Percentiles rank a stretch among this genome's conserved stretches.
Conservation (phyloP, 2,797 vertebrate species). For the Sphaeramia orbicularis region DNA sequence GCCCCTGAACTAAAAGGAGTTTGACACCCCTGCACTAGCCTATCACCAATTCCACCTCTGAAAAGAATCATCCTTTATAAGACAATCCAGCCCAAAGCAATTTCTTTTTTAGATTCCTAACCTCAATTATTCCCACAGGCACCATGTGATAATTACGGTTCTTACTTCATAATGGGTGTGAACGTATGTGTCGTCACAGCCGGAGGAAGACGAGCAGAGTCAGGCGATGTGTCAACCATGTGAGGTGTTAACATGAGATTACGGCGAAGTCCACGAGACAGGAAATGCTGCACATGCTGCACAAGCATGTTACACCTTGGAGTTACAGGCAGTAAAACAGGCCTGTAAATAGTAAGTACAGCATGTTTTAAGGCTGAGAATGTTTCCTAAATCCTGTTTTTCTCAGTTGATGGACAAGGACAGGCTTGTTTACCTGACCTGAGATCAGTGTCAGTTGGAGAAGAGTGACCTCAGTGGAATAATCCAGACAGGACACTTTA, state of each 20-base stretch:
- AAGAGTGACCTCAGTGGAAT: slow-evolving; percentile 73
- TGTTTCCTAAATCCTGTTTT: slow-evolving; percentile 26
- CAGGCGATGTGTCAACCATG: slow-evolving; percentile 28
- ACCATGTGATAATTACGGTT: slow-evolving; percentile 75
- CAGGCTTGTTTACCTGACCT: slow-evolving; percentile 62
- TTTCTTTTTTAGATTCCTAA: slow-evolving; percentile 16
- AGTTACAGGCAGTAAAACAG: neutral
- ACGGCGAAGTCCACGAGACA: slow-evolving; percentile 34
- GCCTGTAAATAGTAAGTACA: neutral
- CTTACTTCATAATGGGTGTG: slow-evolving; percentile 74
- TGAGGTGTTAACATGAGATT: slow-evolving; percentile 49
- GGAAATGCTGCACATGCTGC: slow-evolving; percentile 2
- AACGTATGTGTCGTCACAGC: slow-evolving; percentile 60
- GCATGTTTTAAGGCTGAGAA: slow-evolving; percentile 6
- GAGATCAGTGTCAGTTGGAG: slow-evolving; percentile 36
- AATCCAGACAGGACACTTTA: slow-evolving; percentile 63
- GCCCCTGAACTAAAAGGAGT: no score
- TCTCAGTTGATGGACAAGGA: slow-evolving; percentile 27
- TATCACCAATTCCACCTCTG: neutral
- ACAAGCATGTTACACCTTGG: neutral
- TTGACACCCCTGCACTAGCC: no score
- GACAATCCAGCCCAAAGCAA: neutral
- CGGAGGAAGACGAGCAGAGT: slow-evolving; percentile 79
- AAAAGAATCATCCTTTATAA: slow-evolving; percentile 15
- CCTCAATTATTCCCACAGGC: slow-evolving; percentile 53